Evolutionary conservation across 1,140 invertebrate genomes (phyloP).

Genomic region (Papilio glaucus): DNA sequence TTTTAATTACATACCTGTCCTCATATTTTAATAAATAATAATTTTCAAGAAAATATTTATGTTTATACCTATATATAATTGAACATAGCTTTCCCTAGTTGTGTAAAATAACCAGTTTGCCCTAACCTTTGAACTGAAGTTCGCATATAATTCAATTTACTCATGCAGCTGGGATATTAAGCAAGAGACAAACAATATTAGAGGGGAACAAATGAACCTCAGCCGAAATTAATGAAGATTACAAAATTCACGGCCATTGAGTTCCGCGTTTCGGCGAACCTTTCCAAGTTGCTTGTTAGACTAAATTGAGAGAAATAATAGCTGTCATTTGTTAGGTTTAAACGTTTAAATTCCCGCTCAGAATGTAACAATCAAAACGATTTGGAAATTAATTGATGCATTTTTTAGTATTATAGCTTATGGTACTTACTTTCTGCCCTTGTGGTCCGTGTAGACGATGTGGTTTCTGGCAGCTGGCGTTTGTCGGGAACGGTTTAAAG

Average conservation of each 20-base stretch:
- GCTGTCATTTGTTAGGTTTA: slow-evolving; percentile 79
- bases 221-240: slow-evolving; percentile 80
- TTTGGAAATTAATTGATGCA: slow-evolving; percentile 56
- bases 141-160: slow-evolving; percentile 21
- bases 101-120: neutral
- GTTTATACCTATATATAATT: neutral
- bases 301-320: slow-evolving; percentile 83
- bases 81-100: neutral
- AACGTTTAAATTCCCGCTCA: slow-evolving; percentile 62
- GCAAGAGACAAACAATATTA: slow-evolving; percentile 53
- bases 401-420: slow-evolving; percentile 44
- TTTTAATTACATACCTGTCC: too few relatives aligned
- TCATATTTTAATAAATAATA: neutral
- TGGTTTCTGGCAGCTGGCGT: slow-evolving; percentile 74
- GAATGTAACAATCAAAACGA: slow-evolving; percentile 57
- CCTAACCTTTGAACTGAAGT: slow-evolving; percentile 11
- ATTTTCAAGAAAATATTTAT: neutral
- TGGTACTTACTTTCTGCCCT: slow-evolving; percentile 81
- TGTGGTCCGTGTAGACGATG: slow-evolving; percentile 82
- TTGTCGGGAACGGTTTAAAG: slow-evolving; percentile 62
- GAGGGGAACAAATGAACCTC: slow-evolving; percentile 65
- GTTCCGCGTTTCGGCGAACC: slow-evolving; percentile 73
- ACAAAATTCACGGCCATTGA: slow-evolving; percentile 81
- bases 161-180: slow-evolving; percentile 39
- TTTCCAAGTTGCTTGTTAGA: slow-evolving; percentile 78